Percentiles rank a stretch among this genome's conserved stretches.
These are phyloP conservation scores for Galagoides demidoff DNA, from an alignment of 2,797 vertebrate species.

Conservation along the genomic window DNA sequence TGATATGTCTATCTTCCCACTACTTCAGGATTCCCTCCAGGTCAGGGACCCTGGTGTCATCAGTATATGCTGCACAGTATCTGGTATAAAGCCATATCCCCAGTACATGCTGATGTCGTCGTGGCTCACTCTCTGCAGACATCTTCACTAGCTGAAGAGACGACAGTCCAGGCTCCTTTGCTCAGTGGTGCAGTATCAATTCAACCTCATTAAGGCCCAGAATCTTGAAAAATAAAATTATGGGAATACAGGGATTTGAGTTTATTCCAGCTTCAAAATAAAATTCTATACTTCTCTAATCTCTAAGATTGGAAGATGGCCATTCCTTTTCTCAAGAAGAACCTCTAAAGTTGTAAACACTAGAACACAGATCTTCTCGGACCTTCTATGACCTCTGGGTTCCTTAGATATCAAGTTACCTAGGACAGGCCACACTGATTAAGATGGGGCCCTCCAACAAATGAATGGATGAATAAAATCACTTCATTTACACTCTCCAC, in stretches of 20 bases:
- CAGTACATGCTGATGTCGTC: not conserved
- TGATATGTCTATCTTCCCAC: not conserved
- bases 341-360: not conserved
- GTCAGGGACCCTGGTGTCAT: not conserved
- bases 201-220: not conserved
- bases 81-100: not conserved
- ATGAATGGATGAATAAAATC: not conserved
- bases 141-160: not conserved
- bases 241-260: not conserved
- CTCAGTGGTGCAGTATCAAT: not conserved
- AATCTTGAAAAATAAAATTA: not conserved
- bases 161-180: not conserved
- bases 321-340: not conserved
- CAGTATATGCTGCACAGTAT: not conserved
- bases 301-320: not conserved
- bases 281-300: not conserved
- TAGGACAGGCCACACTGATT: not conserved
- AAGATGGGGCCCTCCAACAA: not conserved
- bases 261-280: not conserved
- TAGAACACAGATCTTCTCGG: not conserved
- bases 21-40: not conserved
- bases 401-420: not conserved
- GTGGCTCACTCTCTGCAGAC: not conserved
- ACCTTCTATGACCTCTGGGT: not conserved
- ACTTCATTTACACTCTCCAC: not conserved